Evolutionary conservation across 2,113 vertebrate species (phyloP), one percentile per base, ranked within the genome.

Genomic region (Corvus moneduloides): DNA sequence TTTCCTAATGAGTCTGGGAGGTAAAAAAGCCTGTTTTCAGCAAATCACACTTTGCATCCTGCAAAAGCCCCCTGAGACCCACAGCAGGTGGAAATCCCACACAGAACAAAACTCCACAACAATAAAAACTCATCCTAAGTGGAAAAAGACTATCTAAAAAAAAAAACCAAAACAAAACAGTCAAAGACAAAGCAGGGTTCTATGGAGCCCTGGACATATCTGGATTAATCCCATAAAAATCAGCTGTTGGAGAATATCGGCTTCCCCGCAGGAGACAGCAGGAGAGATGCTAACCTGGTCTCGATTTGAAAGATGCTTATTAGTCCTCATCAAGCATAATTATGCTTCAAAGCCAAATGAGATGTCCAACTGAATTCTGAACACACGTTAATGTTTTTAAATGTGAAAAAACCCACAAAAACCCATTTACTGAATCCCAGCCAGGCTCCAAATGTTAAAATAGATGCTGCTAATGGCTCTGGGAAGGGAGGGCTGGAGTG

Each of bases 301-400:
- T 88, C 3, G 0, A 92, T 95, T 80, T 49, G 92, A 96, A 94
- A 97, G 89, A 51, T 81, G 49, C 83, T 96, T 93, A 95, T 96
- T 97, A 96, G 84, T 78, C 59, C 85, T 94, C 75, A 85, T 97
- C 84, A 94, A 92, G 52, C n/a, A 44, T 89, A 95, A 97, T 96
- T 96, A 95, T 18, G 61, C 63, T 94, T 85, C 84, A 91, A 86
- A 96, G 84, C 55, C 39, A 84, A 95, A 94, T 58, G 89, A 95
- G 93, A 56, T 77, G 74, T 71, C 68, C 89, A 68, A 11, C 44
- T 33, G 66, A 64, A 93, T 95, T 85, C 52, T 74, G 68, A 91
- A 71, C 71, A 49, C 64, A 49, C 7, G 0, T 66, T 72, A 63
- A 37, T n/a, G 72, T 76, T 91, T 84, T 78, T 46, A 92, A 82